These are phyloP conservation scores for Hirudo medicinalis DNA, from an alignment of 1,140 invertebrate genomes.

Conservation along the genomic window DNA sequence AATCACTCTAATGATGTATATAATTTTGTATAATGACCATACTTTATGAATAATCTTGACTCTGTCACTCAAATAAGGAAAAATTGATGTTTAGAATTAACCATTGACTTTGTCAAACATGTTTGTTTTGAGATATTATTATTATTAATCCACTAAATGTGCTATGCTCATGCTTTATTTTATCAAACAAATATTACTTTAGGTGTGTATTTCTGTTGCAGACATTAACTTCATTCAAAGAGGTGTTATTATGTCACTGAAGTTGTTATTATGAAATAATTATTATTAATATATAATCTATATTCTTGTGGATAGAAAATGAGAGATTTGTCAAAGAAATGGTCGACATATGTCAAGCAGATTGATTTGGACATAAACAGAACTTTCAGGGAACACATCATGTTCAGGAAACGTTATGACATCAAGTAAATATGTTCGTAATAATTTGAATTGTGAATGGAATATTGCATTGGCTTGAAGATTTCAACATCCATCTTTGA, in stretches of 20 bases:
- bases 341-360: slow-evolving; percentile 92
- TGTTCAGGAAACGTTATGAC: slow-evolving; percentile 84
- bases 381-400: slow-evolving; percentile 91
- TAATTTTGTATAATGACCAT: background rate
- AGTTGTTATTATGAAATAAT: too few relatives aligned
- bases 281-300: background rate
- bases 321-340: slow-evolving; percentile 66
- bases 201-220: too few relatives aligned
- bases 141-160: too few relatives aligned
- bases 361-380: slow-evolving; percentile 98
- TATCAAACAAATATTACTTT: too few relatives aligned
- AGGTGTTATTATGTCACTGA: background rate
- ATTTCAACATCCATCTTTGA: too few relatives aligned
- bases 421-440: slow-evolving; percentile 49
- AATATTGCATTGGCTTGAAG: too few relatives aligned
- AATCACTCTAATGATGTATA: too few relatives aligned
- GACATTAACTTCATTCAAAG: background rate
- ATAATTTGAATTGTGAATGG: too few relatives aligned
- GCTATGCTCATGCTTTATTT: too few relatives aligned
- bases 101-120: too few relatives aligned
- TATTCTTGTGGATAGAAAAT: slow-evolving; percentile 52
- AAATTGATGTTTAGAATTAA: background rate
- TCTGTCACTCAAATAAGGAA: background rate
- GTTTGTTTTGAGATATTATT: too few relatives aligned
- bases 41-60: too few relatives aligned